phyloP scores from a whole-genome alignment of 2,888 invertebrate genomes.

The Azorinus chamasolen region DNA sequence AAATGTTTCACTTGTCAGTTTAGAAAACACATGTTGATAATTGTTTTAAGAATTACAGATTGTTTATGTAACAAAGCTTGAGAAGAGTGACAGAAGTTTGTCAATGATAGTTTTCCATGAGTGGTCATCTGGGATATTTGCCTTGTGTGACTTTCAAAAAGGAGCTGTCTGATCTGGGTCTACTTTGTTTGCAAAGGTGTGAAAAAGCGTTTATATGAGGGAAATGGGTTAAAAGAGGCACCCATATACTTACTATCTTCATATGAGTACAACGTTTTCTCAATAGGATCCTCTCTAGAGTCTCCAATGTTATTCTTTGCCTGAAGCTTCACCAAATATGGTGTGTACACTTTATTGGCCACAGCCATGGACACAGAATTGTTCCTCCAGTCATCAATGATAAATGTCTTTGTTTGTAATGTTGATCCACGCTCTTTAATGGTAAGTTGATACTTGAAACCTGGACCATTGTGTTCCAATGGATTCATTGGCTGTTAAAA shows the following conservation, averaged over 20 bases:
- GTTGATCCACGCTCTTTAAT: slow-evolving; percentile 58
- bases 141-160: too few species aligned
- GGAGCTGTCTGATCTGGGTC: too few species aligned
- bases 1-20: too few species aligned
- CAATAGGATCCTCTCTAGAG: slow-evolving; percentile 92
- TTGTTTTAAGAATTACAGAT: too few species aligned
- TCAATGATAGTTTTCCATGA: too few species aligned
- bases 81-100: too few species aligned
- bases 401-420: slow-evolving; percentile 34
- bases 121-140: too few species aligned
- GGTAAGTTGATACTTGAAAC: slow-evolving; percentile 95
- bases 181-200: too few species aligned
- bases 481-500: slow-evolving; percentile 94
- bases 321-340: slow-evolving; percentile 95
- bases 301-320: slow-evolving; percentile 96
- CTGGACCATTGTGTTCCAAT: slow-evolving; percentile 98
- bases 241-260: slow-evolving; percentile 88
- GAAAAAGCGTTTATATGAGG: too few species aligned
- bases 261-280: slow-evolving; percentile 96
- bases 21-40: too few species aligned
- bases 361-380: slow-evolving; percentile 90
- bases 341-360: slow-evolving; percentile 85
- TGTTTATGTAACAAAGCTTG: too few species aligned
- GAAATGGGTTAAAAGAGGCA: too few species aligned
- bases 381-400: slow-evolving; percentile 87